Evolutionary conservation across 2,888 invertebrate species (phyloP), one percentile per base, ranked within the genome.

Genomic region (Hypomecis punctinalis): DNA sequence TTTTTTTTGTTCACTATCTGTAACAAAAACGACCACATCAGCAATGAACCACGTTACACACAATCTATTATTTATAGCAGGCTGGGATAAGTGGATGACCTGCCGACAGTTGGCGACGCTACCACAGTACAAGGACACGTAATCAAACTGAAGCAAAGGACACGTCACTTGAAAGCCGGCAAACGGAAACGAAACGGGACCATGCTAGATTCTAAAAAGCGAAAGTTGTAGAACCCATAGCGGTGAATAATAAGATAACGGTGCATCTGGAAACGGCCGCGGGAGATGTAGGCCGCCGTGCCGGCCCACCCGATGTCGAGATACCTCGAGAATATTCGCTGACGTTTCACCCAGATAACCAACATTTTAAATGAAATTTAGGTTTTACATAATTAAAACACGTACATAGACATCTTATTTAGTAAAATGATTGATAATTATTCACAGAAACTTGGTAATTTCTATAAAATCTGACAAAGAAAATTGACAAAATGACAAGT

Each of bases 301-400:
- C 86, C 86, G 84, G 85, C 82, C 84, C 74, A 77, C 74, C 51
- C 39, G 55, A 33, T 6, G n/a, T 42, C 40, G 10, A 52, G 33
- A 71, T 55, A 66, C 75, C 69, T 89, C 89, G 83, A 91, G 90
- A 90, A 91, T 77, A 71, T 90, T 90, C 90, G 75, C 70, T 76
- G 73, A 77, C 75, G 73, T 75, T 73, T 52, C 65, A 62, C 54
- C 9, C 9, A 37, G 53, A 40, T 70, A 61, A 7, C 35, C n/a
- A 46, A 65, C n/a, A 65, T 70, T 68, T 72, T 73, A 69, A 43
- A 69, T 61, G 8, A 68, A 63, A 68, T 39, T 5, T 37, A 23
- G 0, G 47, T 5, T 47, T 55, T 43, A 33, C 11, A 33, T 40
- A 33, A 33, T 37, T 62, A 7, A 36, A 55, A 46, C 55, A 53